Conservation (phyloP, 2,888 invertebrate species). For the Machimus rusticus region DNA sequence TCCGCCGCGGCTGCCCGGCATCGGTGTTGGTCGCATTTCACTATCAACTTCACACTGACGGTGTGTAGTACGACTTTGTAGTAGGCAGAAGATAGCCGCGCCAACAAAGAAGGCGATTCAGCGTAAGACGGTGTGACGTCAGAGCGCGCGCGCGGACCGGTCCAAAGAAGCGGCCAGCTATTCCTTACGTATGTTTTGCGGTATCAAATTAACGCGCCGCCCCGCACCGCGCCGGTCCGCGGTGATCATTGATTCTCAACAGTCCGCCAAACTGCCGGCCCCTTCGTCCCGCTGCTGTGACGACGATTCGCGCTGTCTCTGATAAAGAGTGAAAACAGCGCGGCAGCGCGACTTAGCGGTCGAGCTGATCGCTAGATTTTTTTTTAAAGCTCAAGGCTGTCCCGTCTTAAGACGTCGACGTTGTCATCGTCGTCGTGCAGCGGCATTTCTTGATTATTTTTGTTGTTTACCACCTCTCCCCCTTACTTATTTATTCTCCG, state of each 20-base stretch:
- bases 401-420: neutral
- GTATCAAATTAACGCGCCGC: slow-evolving; percentile 1
- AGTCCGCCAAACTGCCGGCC: neutral
- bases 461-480: neutral
- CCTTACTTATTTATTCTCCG: neutral
- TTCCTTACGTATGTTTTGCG: neutral
- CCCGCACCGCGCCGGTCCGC: neutral
- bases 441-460: neutral
- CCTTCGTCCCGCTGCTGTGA: neutral
- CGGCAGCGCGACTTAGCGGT: neutral
- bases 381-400: slow-evolving; percentile 4
- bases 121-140: neutral
- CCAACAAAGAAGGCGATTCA: neutral
- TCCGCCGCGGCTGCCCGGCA: neutral
- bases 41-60: neutral
- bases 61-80: neutral
- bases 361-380: neutral
- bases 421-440: neutral
- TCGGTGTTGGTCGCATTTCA: neutral
- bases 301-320: neutral
- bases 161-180: neutral
- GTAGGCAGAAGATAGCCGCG: neutral
- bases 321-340: slow-evolving; percentile 18
- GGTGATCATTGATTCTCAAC: neutral
- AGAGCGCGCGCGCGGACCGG: neutral